phyloP scores from a whole-genome alignment of 1,140 invertebrate species.

The Saxidomus purpurata region DNA sequence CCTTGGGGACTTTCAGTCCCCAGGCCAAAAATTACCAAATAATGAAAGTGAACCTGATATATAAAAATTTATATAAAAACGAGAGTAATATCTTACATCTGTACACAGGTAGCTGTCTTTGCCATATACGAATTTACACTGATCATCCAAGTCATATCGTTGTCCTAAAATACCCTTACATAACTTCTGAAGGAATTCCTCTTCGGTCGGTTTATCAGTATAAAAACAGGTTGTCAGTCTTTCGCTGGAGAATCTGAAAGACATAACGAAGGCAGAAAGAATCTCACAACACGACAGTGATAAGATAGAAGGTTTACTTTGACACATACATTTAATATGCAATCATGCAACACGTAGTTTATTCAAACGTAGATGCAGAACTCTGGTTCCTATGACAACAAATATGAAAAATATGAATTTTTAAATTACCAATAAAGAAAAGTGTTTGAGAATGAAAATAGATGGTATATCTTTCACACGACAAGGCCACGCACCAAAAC shows the following conservation, averaged over 20 bases:
- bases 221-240: background rate
- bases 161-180: background rate
- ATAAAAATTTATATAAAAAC: no score
- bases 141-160: background rate
- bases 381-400: background rate
- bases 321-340: background rate
- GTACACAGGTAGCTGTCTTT: background rate
- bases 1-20: no score
- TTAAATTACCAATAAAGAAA: no score
- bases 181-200: no score
- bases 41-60: no score
- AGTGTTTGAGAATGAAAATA: no score
- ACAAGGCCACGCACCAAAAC: no score
- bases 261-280: background rate
- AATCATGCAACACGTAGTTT: background rate
- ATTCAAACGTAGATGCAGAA: background rate
- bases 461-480: no score
- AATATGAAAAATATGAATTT: no score
- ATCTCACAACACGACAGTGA: no score
- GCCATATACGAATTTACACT: background rate
- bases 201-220: background rate
- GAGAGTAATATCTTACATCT: background rate
- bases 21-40: no score
- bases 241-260: background rate
- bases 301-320: no score